Conservation (phyloP, 2,888 invertebrate species). For the Pocota personata region DNA sequence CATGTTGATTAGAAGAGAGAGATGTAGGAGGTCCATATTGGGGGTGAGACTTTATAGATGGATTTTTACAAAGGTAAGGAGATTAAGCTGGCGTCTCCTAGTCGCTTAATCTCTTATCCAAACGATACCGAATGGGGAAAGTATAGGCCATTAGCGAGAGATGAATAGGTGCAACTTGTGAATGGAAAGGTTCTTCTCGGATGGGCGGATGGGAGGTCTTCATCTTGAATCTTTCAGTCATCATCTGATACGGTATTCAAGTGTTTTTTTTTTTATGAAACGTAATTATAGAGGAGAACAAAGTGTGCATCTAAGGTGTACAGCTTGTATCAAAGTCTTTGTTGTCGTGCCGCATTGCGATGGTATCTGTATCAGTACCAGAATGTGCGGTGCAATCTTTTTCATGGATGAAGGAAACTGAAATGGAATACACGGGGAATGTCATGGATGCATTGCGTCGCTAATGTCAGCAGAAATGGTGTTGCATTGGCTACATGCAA, state of each 20-base stretch:
- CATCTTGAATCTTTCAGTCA: constrained; percentile 22
- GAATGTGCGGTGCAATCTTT: constrained; percentile 56
- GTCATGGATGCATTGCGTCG: constrained; percentile 60
- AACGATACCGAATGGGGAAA: background rate
- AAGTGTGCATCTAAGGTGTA: constrained; percentile 38
- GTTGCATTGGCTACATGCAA: constrained; percentile 25
- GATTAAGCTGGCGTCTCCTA: constrained; percentile 10
- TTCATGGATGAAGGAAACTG: constrained; percentile 64
- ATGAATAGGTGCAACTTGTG: constrained; percentile 52
- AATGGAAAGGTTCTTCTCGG: background rate
- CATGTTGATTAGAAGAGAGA: constrained; percentile 6
- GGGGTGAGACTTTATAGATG: background rate
- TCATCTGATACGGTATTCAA: constrained; percentile 34
- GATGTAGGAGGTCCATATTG: background rate
- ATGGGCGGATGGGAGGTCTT: background rate
- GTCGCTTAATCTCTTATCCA: constrained; percentile 18
- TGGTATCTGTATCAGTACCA: background rate
- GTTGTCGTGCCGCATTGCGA: constrained; percentile 28
- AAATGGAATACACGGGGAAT: constrained; percentile 64
- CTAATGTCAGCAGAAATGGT: constrained; percentile 54
- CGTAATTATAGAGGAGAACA: constrained; percentile 57
- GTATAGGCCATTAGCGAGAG: constrained; percentile 32
- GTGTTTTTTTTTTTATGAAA: constrained; percentile 9
- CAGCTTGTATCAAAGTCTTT: constrained; percentile 20
- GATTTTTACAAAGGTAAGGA: constrained; percentile 1